phyloP scores from a whole-genome alignment of 2,888 invertebrate species.

The Heterodera filipjevi region DNA sequence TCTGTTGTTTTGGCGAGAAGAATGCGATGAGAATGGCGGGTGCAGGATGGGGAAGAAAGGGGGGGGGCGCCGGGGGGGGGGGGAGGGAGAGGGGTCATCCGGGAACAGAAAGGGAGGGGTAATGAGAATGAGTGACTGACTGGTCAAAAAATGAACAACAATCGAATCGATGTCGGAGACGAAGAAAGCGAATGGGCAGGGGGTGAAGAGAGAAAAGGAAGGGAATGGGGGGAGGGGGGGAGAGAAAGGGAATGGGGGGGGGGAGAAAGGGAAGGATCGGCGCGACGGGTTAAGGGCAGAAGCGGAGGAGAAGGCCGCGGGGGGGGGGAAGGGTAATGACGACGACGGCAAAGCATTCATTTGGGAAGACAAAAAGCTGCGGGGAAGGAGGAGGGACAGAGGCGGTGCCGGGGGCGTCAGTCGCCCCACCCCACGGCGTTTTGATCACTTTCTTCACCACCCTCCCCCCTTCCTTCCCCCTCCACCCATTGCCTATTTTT shows the following conservation, averaged over 20 bases:
- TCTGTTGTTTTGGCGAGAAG: background rate
- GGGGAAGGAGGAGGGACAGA: background rate
- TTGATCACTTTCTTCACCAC: background rate
- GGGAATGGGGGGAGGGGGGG: background rate
- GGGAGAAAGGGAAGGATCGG: too few relatives aligned
- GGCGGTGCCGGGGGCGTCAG: background rate
- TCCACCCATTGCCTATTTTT: background rate
- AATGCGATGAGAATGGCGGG: background rate
- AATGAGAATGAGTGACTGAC: constrained; percentile 2
- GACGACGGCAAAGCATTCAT: background rate
- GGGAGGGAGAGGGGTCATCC: background rate
- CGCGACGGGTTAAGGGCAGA: too few relatives aligned
- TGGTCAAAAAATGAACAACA: constrained; percentile 8
- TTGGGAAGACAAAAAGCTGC: background rate
- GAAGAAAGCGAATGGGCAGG: background rate
- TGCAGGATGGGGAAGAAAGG: background rate
- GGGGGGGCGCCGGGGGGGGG: background rate
- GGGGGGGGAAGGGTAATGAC: background rate
- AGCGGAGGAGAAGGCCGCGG: background rate
- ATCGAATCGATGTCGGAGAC: background rate
- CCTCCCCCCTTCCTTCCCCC: background rate
- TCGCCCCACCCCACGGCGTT: background rate
- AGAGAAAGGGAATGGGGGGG: background rate
- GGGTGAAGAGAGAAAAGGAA: background rate
- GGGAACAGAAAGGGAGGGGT: background rate